Percentiles rank a stretch among this genome's conserved stretches.
Conservation (phyloP, 2,888 invertebrate species). For the Dolomedes plantarius region DNA sequence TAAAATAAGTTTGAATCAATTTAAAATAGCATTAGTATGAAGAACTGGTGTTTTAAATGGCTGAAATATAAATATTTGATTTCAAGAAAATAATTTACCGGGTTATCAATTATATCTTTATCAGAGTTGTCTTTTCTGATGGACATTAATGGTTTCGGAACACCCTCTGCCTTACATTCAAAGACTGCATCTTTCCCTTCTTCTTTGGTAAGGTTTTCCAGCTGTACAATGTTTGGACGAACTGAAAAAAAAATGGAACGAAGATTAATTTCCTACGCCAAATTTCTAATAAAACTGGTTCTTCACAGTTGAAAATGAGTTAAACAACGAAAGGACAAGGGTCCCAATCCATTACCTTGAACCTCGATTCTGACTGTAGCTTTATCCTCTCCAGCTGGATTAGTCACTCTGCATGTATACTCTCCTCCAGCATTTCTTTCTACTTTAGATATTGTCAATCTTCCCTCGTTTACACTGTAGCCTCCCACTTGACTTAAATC, state of each 20-base stretch:
- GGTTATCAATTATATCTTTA: slow-evolving; percentile 14
- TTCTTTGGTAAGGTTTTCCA: slow-evolving; percentile 51
- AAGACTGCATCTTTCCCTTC: slow-evolving; percentile 77
- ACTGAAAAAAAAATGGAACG: slow-evolving; percentile 52
- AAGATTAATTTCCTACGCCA: not conserved
- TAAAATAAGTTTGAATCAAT: too few species aligned
- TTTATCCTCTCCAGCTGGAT: slow-evolving; percentile 82
- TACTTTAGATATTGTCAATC: slow-evolving; percentile 85
- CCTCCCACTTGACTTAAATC: slow-evolving; percentile 81
- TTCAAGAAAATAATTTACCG: too few species aligned
- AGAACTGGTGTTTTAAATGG: too few species aligned
- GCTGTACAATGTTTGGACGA: slow-evolving; percentile 38
- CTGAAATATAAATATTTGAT: too few species aligned
- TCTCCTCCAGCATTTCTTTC: slow-evolving; percentile 86
- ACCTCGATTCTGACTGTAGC: slow-evolving; percentile 79
- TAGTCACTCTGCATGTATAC: slow-evolving; percentile 88
- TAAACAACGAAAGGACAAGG: too few species aligned
- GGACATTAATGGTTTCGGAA: slow-evolving; percentile 87
- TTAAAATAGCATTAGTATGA: too few species aligned
- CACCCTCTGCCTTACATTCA: slow-evolving; percentile 88
- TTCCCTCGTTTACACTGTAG: slow-evolving; percentile 80
- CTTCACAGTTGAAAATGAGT: too few species aligned
- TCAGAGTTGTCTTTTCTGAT: slow-evolving; percentile 85
- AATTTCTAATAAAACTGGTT: too few species aligned
- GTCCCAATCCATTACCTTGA: too few species aligned